phyloP scores from a whole-genome alignment of 2,113 vertebrate genomes.

The Himantopus leucocephalus region DNA sequence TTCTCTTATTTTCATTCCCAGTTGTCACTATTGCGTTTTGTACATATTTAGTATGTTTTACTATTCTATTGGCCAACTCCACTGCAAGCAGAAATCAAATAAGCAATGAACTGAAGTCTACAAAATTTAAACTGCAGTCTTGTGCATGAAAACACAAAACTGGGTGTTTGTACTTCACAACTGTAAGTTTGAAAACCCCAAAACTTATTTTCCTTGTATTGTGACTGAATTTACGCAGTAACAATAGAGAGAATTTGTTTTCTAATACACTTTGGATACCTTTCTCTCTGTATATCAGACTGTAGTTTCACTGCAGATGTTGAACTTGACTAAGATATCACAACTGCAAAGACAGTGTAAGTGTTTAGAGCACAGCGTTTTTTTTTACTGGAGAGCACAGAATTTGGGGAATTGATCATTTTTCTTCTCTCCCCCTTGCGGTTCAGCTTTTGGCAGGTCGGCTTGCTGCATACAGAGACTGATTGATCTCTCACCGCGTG shows the following conservation, averaged over 20 bases:
- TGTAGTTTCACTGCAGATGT: background rate
- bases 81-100: background rate
- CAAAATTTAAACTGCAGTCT: background rate
- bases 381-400: constrained; percentile 16
- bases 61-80: background rate
- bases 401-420: constrained; percentile 43
- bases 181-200: background rate
- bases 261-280: background rate
- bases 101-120: background rate
- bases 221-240: background rate
- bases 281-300: background rate
- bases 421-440: constrained; percentile 25
- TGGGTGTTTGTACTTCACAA: background rate
- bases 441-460: constrained; percentile 37
- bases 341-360: background rate
- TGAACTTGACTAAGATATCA: background rate
- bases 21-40: background rate
- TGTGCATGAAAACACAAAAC: background rate
- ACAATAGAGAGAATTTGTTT: background rate
- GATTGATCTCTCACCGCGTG: constrained; percentile 34
- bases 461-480: constrained; percentile 1
- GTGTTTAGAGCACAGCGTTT: background rate
- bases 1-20: background rate
- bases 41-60: background rate
- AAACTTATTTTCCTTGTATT: background rate